These are phyloP conservation scores for Tachysurus fulvidraco DNA, from an alignment of 2,113 vertebrate genomes.

Conservation along the genomic window DNA sequence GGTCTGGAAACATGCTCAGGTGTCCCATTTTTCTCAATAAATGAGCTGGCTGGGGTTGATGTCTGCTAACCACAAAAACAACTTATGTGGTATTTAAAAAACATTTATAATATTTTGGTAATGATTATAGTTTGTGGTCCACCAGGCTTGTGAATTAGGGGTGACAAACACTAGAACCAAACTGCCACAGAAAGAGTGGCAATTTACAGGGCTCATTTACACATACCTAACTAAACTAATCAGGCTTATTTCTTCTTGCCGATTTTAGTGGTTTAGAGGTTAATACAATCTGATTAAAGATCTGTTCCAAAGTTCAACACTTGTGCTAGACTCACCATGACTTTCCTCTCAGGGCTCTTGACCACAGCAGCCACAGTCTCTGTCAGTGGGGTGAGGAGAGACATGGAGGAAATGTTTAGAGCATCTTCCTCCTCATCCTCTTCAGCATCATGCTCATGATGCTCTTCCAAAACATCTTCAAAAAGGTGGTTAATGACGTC, in stretches of 20 bases:
- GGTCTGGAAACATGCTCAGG: constrained; percentile 68
- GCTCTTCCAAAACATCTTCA: constrained; percentile 79
- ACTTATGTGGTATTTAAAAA: background rate
- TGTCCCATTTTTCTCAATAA: constrained; percentile 67
- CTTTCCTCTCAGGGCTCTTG: constrained; percentile 79
- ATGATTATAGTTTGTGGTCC: background rate
- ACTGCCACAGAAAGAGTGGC: background rate
- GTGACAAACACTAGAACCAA: background rate
- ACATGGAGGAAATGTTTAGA: constrained; percentile 97
- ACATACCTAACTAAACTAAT: background rate
- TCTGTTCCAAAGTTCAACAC: no score
- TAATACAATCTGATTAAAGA: background rate
- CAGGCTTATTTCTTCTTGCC: background rate
- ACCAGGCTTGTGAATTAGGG: background rate
- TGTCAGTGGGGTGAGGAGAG: constrained; percentile 87
- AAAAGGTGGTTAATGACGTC: constrained; percentile 89
- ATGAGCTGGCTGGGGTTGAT: constrained; percentile 76
- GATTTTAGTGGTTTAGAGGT: background rate
- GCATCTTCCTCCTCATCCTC: constrained; percentile 76
- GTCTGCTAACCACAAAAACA: constrained; percentile 58
- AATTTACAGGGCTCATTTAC: background rate
- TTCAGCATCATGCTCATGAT: constrained; percentile 67
- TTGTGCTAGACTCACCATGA: constrained; percentile 58
- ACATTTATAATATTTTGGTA: background rate
- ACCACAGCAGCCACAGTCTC: constrained; percentile 85